Conservation (phyloP, 2,113 vertebrate genomes). For the Ageneiosus marmoratus region DNA sequence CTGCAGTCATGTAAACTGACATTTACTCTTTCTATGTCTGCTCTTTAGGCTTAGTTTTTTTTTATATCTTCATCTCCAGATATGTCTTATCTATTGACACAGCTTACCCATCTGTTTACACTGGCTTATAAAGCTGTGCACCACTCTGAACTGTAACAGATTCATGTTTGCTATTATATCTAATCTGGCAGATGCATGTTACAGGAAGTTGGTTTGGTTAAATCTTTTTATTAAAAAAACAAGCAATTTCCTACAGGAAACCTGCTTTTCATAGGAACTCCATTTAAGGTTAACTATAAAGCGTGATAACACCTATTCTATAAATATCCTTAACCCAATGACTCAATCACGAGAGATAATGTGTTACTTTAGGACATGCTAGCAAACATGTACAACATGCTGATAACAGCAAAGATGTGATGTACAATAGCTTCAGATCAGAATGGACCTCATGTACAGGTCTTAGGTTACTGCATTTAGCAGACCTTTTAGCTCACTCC, state of each 20-base stretch:
- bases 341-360: conserved; percentile 61
- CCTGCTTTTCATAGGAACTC: conserved; percentile 6
- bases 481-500: background rate
- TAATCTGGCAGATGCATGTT: background rate
- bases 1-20: background rate
- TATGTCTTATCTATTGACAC: conserved; percentile 1
- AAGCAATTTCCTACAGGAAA: conserved; percentile 38
- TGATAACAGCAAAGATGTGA: background rate
- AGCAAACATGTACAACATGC: background rate
- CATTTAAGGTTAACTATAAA: conserved; percentile 53
- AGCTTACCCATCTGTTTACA: conserved; percentile 15
- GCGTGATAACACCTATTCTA: conserved; percentile 49
- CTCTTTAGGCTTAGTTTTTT: background rate
- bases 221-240: conserved; percentile 44
- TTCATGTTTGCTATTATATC: background rate
- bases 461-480: background rate
- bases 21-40: background rate
- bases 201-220: conserved; percentile 2
- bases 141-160: background rate
- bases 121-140: background rate
- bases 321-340: conserved; percentile 56
- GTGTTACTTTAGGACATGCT: conserved; percentile 46
- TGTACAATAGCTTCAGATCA: background rate
- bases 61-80: background rate
- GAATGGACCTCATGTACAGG: background rate